Base-by-base conservation (phyloP, 2,797 vertebrate species). In the Rhinoraja longicauda region DNA sequence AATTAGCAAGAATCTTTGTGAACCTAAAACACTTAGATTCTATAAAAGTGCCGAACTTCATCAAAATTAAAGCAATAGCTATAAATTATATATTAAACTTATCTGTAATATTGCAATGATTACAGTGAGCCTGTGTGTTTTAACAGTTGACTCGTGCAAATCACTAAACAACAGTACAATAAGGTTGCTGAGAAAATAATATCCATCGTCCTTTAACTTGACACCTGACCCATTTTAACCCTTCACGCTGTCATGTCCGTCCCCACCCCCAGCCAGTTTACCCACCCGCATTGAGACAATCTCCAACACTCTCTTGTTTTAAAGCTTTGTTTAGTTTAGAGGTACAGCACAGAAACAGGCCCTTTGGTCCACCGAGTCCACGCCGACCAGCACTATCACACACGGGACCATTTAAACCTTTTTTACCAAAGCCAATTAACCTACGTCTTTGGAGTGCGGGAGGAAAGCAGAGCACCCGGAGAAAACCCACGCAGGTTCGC, bases 21-120 rank as follows among this genome's bases (percentile, higher is more conserved):
- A 67, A 88, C 62, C n/a, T 67, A 67, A 45, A 53, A 67, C 62
- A 29, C 84, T 88, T 21, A 36, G 84, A 88, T 88, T 88, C 62
- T 64, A 62, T 9, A 39, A 17, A 88, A 88, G 84, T 88, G 59
- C n/a, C n/a, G n/a, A 84, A 86, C 15, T 29, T 62, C 62, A 29
- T 86, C 59, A n/a, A 88, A 39, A 21, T 88, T 64, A 32, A 88
- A 88, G 84, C 84, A 88, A 88, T 53, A 53, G 62, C 84, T 67
- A 36, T 64, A 88, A 19, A 88, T 67, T 88, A 88, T 88, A 88
- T 88, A 67, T 84, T 88, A 88, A 67, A 32, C 64, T 36, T 64
- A n/a, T 88, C 21, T 88, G 84, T 67, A 67, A 88, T 36, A 67
- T 62, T 36, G 62, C 36, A 88, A 88, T 67, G 59, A 32, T 19